Base-by-base conservation (phyloP, 2,113 vertebrate species). In the Neotragus pygmaeus region DNA sequence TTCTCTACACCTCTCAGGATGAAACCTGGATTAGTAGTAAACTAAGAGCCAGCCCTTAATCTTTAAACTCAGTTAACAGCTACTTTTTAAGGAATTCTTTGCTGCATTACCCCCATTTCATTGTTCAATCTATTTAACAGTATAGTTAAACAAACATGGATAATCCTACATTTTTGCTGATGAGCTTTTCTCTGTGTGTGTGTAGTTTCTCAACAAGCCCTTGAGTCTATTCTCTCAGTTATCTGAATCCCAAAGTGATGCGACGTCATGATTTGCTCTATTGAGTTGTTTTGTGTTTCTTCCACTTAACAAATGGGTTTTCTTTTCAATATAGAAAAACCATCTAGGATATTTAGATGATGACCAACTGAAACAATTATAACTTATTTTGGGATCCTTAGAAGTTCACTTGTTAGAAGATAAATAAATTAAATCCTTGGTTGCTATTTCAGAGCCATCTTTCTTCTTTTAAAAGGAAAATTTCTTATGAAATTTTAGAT, bases 381-480 rank as follows among this genome's bases (percentile, higher is more conserved):
- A 95, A 17, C n/a, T n/a, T n/a, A n/a, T n/a, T n/a, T n/a, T n/a
- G n/a, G n/a, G n/a, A n/a, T n/a, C n/a, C n/a, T 89, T 28, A 80
- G 86, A 98, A 21, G 7, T 81, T 19, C 6, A 90, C 25, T 7
- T 91, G 66, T 88, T 92, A 30, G 49, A 94, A 90, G 19, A 58
- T 25, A 94, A 95, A 81, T 85, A 83, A 92, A 94, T 96, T 88
- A 45, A n/a, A 90, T 78, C 57, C 49, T 96, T 81, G 28, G 2
- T 15, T 60, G 60, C 77, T 84, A 30, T 23, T 30, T 91, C 12
- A 88, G 5, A 96, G 43, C 0, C 23, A 96, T 3, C 28, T 51
- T 49, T 95, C 13, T 51, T 94, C 58, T 47, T 96, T 83, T 49
- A 45, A 36, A 30, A 53, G 23, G 25, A 86, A 89, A 14, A 28